Evolutionary conservation across 1,140 invertebrate genomes (phyloP).

Genomic region (Drepana arcuata): DNA sequence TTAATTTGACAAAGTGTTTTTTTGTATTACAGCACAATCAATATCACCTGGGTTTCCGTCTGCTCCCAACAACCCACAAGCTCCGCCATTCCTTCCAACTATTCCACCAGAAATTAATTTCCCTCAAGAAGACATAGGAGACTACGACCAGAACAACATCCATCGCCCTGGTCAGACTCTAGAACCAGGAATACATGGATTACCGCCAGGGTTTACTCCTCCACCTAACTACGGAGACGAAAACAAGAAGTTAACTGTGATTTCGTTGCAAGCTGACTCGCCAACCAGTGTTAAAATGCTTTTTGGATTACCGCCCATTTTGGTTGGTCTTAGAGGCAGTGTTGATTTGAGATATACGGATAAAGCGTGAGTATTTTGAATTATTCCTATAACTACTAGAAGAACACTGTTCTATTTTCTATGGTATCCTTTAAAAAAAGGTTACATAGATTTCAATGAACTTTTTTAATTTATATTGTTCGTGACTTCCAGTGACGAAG

Average conservation of each 20-base stretch:
- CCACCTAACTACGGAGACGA: constrained; percentile 36
- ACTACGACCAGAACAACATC: constrained; percentile 49
- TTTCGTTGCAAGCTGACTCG: constrained; percentile 82
- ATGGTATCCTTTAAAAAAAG: no score
- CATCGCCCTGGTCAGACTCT: constrained; percentile 32
- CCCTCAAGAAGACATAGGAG: constrained; percentile 38
- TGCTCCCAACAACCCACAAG: constrained; percentile 18
- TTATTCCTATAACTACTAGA: constrained; percentile 4
- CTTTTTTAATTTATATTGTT: no score
- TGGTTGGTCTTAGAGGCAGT: constrained; percentile 88
- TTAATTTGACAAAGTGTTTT: neutral
- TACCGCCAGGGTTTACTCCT: constrained; percentile 36
- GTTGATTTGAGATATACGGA: constrained; percentile 88
- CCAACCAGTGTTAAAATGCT: constrained; percentile 84
- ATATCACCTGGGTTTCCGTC: constrained; percentile 22
- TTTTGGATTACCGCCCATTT: constrained; percentile 84
- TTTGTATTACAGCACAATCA: neutral
- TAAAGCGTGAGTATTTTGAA: constrained; percentile 72
- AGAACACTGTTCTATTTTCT: no score
- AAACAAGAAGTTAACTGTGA: constrained; percentile 73
- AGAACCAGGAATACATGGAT: constrained; percentile 20
- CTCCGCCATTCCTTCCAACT: constrained; percentile 48
- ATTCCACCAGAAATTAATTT: constrained; percentile 41
- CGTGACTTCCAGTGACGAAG: constrained; percentile 73
- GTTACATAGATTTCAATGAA: no score